A percentile compares a stretch with the other conserved stretches of the same genome.
Conservation (phyloP, 2,797 vertebrate genomes). For the Hirundo rustica region DNA sequence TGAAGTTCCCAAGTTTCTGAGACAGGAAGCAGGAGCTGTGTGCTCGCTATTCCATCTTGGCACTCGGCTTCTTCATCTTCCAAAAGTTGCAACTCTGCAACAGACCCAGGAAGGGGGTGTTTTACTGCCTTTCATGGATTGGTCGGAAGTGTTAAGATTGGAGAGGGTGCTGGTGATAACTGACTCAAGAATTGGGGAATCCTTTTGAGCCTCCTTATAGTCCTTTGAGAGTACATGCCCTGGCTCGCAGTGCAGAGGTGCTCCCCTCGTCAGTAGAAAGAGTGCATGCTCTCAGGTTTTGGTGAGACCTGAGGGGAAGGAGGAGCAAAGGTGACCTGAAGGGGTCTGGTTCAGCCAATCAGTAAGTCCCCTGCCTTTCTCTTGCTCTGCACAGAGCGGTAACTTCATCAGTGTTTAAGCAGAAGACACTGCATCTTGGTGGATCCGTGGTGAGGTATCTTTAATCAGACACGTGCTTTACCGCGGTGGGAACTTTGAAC, state of each 20-base stretch:
- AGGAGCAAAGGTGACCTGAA: constrained; percentile 10
- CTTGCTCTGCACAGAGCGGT: neutral
- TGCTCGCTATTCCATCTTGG: neutral
- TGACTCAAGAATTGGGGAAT: neutral
- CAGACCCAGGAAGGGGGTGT: neutral
- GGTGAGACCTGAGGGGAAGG: neutral
- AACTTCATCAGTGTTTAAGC: constrained; percentile 25
- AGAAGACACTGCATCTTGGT: neutral
- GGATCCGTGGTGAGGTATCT: neutral
- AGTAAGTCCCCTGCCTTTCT: constrained; percentile 1
- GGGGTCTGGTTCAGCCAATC: constrained; percentile 45
- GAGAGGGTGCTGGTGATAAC: neutral
- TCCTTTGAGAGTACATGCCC: neutral
- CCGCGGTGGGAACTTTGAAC: neutral
- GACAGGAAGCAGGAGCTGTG: neutral
- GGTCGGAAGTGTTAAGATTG: neutral
- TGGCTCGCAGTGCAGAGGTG: neutral
- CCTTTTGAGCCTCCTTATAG: neutral
- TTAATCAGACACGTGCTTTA: neutral
- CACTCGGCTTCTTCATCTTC: neutral
- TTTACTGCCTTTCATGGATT: neutral
- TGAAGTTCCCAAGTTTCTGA: neutral
- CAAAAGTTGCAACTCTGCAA: neutral
- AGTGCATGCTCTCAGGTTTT: neutral
- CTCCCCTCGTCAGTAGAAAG: neutral